Base-by-base conservation (phyloP, 2,797 vertebrate genomes). In the Loris lydekkerianus region DNA sequence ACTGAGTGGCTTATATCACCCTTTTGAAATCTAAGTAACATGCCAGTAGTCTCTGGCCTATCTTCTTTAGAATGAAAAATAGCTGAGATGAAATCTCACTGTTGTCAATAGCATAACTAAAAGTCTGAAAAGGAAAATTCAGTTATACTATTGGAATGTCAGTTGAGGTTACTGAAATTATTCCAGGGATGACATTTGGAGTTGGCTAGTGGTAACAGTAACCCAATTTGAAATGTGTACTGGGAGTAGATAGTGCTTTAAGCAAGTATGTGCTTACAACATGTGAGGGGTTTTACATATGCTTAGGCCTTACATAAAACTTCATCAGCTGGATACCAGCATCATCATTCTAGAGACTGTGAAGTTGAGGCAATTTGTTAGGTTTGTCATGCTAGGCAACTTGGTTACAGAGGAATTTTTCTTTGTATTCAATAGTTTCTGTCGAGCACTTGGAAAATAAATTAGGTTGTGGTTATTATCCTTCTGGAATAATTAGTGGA, bases 401-500 rank as follows among this genome's bases (percentile, higher is more conserved):
- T 23, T 7, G 34, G 25, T 72, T 53, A 76, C 15, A 63, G 56
- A 60, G n/a, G 23, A 7, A 34, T 78, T 90, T 90, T 61, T 86
- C 80, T 91, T 83, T 43, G n/a, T 83, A 81, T 84, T 85, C 78
- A 72, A 17, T 49, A 56, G 49, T 60, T 46, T 92, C 89, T 72
- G 63, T 86, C 77, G 49, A 67, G 77, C 23, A 29, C 17, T 89
- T 87, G 78, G 56, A 80, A 91, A 94, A 85, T 34, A 89, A 91
- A 84, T 75, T 72, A 95, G 58, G 40, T 56, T 58, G n/a, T 84
- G 78, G 46, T 56, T 67, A 25, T 84, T 73, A 31, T 91, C 88
- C 93, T 96, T 96, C 88, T 95, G 83, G 75, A 90, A 91, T 20
- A 93, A 73, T 82, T 69, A 90, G 53, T 86, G 82, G 92, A 82